Evolutionary conservation across 2,797 vertebrate species (phyloP).

Genomic region (Parauchenoglanis punctatus): DNA sequence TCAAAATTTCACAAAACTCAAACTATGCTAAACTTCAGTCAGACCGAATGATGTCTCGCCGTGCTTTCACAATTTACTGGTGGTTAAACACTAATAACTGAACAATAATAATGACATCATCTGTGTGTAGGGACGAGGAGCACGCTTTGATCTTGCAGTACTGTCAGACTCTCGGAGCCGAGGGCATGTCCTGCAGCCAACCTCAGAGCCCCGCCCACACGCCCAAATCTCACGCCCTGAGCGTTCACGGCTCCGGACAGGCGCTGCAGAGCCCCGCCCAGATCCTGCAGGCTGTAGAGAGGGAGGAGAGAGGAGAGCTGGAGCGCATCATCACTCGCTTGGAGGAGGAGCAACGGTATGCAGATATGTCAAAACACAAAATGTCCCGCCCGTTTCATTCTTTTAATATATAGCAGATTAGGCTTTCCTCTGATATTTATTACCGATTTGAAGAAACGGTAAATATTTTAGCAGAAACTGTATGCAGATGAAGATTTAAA

Average conservation of each 20-base stretch:
- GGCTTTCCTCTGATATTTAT: not conserved
- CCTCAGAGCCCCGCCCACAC: conserved; percentile 95
- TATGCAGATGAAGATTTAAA: not conserved
- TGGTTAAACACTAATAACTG: not conserved
- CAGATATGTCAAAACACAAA: not conserved
- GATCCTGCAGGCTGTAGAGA: conserved; percentile 94
- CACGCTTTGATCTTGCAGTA: conserved; percentile 96
- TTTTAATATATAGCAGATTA: not conserved
- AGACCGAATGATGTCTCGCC: too few species aligned
- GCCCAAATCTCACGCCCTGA: conserved; percentile 15
- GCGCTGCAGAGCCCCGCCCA: conserved; percentile 86
- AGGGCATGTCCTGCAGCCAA: conserved; percentile 86
- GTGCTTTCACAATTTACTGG: too few species aligned
- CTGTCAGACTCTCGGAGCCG: conserved; percentile 92
- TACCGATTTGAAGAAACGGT: not conserved
- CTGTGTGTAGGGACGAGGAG: conserved; percentile 87
- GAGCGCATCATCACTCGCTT: conserved; percentile 89
- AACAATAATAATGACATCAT: not conserved
- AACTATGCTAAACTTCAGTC: too few species aligned
- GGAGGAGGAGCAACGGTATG: conserved; percentile 93
- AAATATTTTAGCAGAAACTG: not conserved
- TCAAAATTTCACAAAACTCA: too few species aligned
- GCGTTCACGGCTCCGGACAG: conserved; percentile 27
- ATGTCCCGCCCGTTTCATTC: not conserved
- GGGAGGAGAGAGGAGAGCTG: conserved; percentile 90